phyloP scores from a whole-genome alignment of 2,888 invertebrate genomes.

The Idaea aversata region DNA sequence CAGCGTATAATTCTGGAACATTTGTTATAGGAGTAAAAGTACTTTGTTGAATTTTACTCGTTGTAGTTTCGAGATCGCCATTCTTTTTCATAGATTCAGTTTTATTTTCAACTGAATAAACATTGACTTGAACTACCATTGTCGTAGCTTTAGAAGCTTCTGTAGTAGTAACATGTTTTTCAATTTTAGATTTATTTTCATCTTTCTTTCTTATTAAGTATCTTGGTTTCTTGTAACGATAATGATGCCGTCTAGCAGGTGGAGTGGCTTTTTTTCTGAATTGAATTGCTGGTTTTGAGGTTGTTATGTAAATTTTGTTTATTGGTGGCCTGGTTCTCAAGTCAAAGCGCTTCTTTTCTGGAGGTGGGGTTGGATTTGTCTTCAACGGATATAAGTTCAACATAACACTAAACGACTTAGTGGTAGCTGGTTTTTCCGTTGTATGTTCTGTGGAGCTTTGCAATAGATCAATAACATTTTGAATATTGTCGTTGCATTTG shows the following conservation, averaged over 20 bases:
- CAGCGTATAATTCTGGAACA: conserved; percentile 46
- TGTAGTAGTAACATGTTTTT: conserved; percentile 18
- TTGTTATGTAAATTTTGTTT: conserved; percentile 63
- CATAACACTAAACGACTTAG: conserved; percentile 83
- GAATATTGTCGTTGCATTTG: conserved; percentile 37
- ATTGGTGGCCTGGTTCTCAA: conserved; percentile 28
- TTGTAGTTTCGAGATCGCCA: conserved; percentile 26
- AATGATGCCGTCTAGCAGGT: conserved; percentile 40
- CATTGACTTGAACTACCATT: conserved; percentile 83
- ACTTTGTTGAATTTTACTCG: conserved; percentile 30
- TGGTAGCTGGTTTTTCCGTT: conserved; percentile 35
- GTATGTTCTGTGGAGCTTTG: conserved; percentile 29
- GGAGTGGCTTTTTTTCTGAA: conserved; percentile 59
- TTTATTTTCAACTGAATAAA: conserved; percentile 68
- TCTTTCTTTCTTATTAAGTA: conserved; percentile 23
- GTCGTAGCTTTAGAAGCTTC: conserved; percentile 59
- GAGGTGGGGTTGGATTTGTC: conserved; percentile 28
- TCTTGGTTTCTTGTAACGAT: conserved; percentile 38
- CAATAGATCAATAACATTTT: conserved; percentile 19
- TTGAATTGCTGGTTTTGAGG: conserved; percentile 54
- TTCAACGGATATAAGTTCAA: conserved; percentile 82
- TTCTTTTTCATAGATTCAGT: conserved; percentile 22
- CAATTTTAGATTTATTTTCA: conserved; percentile 19
- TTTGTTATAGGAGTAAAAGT: conserved; percentile 36
- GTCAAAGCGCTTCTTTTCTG: conserved; percentile 45